Evolutionary conservation across 2,113 vertebrate species (phyloP).

Genomic region (Bungarus multicinctus): DNA sequence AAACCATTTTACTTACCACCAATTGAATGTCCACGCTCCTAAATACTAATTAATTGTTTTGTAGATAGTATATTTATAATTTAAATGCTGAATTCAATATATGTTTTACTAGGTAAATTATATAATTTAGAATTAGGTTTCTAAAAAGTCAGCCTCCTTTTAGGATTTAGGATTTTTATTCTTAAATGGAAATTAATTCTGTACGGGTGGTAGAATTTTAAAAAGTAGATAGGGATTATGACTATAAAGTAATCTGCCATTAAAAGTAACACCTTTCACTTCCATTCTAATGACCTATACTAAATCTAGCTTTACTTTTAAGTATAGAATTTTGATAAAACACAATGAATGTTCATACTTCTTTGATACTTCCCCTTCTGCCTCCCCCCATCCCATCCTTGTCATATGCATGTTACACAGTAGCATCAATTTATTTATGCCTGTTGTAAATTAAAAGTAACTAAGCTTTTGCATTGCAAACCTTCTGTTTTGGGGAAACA

Average conservation of each 20-base stretch:
- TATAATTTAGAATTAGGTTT: not conserved
- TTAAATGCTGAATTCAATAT: not conserved
- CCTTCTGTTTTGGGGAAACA: not conserved
- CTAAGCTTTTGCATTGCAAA: not conserved
- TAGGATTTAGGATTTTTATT: not conserved
- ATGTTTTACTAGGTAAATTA: not conserved
- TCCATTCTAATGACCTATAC: not conserved
- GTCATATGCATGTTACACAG: accelerated
- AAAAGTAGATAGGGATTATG: not conserved
- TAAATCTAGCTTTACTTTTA: not conserved
- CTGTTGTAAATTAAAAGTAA: not conserved
- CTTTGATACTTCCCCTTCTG: not conserved
- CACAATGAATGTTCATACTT: not conserved
- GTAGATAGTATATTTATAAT: not conserved
- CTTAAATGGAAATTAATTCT: not conserved
- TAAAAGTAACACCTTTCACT: not conserved
- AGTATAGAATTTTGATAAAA: conserved; percentile 3
- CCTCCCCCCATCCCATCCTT: not conserved
- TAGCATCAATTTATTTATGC: not conserved
- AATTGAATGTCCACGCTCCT: not conserved
- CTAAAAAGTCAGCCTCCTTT: not conserved
- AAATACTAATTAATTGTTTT: not conserved
- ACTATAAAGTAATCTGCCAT: not conserved
- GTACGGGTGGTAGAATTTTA: not conserved
- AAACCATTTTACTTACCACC: conserved; percentile 32